These are phyloP conservation scores for Drosophila saltans DNA, from an alignment of 1,140 invertebrate genomes.

Conservation along the genomic window DNA sequence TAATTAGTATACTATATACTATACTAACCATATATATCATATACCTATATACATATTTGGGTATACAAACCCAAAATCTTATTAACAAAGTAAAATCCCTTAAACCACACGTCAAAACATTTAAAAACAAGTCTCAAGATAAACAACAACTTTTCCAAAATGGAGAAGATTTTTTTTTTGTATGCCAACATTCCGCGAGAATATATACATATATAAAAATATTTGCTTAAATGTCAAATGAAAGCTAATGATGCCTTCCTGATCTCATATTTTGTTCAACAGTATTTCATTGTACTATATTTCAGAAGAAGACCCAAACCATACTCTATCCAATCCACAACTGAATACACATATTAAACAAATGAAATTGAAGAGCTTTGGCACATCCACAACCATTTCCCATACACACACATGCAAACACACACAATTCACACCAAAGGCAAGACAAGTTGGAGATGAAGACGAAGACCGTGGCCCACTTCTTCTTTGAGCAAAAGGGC, in stretches of 20 bases:
- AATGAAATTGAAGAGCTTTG: constrained; percentile 21
- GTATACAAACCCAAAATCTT: too few species aligned
- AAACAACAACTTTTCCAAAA: too few species aligned
- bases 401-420: background rate
- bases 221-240: constrained; percentile 10
- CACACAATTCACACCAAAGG: constrained; percentile 3
- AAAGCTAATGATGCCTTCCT: constrained; percentile 5
- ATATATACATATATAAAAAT: background rate
- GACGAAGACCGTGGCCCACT: constrained; percentile 1
- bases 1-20: too few species aligned
- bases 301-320: background rate
- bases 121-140: too few species aligned
- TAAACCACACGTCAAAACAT: too few species aligned
- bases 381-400: constrained; percentile 7
- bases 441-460: background rate
- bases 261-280: constrained; percentile 1
- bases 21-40: too few species aligned
- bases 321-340: background rate
- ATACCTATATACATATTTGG: too few species aligned
- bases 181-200: background rate
- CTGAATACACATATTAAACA: constrained; percentile 17
- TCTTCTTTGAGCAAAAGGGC: constrained; percentile 50
- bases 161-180: too few species aligned
- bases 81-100: too few species aligned
- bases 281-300: constrained; percentile 6